Evolutionary conservation across 2,888 invertebrate species (phyloP).

Genomic region (Temnothorax rugatulus): DNA sequence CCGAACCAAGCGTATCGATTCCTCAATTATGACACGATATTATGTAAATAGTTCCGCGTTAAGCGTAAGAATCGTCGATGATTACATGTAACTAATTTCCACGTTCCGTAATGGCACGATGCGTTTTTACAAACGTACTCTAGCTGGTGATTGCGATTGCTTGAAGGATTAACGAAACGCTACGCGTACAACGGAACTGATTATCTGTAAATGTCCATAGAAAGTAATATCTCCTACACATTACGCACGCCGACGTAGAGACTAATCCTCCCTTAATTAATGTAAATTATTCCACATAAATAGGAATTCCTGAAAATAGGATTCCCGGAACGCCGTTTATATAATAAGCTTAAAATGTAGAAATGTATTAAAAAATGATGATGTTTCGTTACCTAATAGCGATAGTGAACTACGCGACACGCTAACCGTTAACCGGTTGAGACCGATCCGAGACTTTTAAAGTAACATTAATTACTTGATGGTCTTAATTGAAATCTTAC

Average conservation of each 20-base stretch:
- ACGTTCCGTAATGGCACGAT: not conserved
- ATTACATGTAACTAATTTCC: slow-evolving; percentile 4
- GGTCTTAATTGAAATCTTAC: slow-evolving; percentile 79
- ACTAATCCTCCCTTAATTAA: slow-evolving; percentile 14
- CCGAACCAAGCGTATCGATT: not conserved
- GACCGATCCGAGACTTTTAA: slow-evolving; percentile 61
- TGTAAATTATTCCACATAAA: not conserved
- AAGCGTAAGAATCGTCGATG: slow-evolving; percentile 20
- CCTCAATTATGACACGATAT: slow-evolving; percentile 24
- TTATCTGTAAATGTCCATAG: not conserved
- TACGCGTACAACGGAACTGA: not conserved
- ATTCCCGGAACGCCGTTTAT: not conserved
- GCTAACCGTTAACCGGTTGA: not conserved
- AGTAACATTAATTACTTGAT: slow-evolving; percentile 79
- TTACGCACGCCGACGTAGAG: not conserved
- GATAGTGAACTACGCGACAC: not conserved
- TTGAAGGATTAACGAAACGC: slow-evolving; percentile 9
- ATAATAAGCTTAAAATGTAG: not conserved
- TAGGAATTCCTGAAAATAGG: not conserved
- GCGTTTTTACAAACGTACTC: not conserved
- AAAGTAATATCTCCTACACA: slow-evolving; percentile 12
- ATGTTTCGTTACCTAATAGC: not conserved
- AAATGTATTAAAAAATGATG: not conserved
- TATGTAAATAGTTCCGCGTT: slow-evolving; percentile 22
- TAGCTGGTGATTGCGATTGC: slow-evolving; percentile 9